These are phyloP conservation scores for Streptopelia turtur DNA, from an alignment of 2,797 vertebrate species.

Conservation along the genomic window DNA sequence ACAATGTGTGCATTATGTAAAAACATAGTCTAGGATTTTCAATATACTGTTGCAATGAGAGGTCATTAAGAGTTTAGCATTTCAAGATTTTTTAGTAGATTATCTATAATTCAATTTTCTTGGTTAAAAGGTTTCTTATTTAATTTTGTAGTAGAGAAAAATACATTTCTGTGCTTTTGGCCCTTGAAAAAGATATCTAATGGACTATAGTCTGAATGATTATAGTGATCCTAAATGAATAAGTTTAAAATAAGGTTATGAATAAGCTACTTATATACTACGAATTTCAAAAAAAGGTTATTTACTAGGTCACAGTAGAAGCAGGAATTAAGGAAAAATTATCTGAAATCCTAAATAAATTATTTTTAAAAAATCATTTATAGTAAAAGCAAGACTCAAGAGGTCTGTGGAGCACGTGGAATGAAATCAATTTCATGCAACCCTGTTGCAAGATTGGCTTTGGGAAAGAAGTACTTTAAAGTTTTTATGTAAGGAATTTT, in stretches of 20 bases:
- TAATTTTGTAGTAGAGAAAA: neutral
- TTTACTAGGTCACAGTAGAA: neutral
- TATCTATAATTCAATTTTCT: neutral
- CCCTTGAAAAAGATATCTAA: neutral
- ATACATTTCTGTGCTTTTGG: neutral
- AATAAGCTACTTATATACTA: neutral
- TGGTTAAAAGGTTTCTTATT: neutral
- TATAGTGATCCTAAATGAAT: neutral
- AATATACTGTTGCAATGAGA: neutral
- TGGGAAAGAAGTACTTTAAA: neutral
- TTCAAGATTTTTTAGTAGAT: neutral
- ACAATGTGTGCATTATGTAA: neutral
- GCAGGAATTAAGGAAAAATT: neutral
- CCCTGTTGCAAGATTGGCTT: neutral
- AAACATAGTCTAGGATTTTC: neutral
- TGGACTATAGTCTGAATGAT: neutral
- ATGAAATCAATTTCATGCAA: neutral
- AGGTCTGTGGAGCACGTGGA: neutral
- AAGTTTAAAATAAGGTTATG: neutral
- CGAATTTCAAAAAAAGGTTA: neutral
- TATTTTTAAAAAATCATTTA: neutral
- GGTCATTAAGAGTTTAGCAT: neutral
- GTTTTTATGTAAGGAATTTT: neutral
- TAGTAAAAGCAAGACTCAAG: neutral
- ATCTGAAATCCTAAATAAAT: neutral